These are phyloP conservation scores for Cossypha dichroa DNA, from an alignment of 2,797 vertebrate genomes.

Conservation along the genomic window DNA sequence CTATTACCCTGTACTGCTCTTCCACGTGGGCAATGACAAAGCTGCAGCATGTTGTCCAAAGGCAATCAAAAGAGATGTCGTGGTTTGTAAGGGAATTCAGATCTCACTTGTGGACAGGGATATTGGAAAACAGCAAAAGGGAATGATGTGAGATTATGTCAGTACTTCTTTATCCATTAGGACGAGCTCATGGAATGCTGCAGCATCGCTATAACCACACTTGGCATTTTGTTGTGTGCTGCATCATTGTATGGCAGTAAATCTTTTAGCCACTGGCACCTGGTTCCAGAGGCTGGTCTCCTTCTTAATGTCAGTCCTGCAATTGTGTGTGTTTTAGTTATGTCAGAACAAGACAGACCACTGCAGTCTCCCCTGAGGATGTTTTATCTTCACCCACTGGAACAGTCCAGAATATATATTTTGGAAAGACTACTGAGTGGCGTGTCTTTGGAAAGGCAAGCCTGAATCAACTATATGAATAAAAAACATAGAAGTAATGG, in stretches of 20 bases:
- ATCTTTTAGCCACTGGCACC: not conserved
- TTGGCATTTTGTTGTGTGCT: not conserved
- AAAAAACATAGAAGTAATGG: not conserved
- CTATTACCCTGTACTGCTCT: not conserved
- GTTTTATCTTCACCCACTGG: not conserved
- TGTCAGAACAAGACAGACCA: not conserved
- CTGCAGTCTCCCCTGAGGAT: not conserved
- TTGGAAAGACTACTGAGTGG: not conserved
- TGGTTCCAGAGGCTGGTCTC: not conserved
- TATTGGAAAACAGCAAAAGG: not conserved
- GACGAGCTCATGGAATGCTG: not conserved
- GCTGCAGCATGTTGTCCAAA: not conserved
- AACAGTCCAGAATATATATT: not conserved
- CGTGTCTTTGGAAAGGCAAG: not conserved
- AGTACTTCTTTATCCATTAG: not conserved
- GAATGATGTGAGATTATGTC: not conserved
- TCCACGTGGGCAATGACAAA: rapidly evolving
- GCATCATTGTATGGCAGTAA: not conserved
- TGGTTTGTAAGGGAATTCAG: not conserved
- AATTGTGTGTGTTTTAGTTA: not conserved
- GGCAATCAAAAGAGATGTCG: not conserved
- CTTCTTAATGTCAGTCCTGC: not conserved
- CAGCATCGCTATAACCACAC: not conserved
- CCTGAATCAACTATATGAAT: not conserved
- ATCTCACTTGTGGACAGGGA: not conserved